Evolutionary conservation across 2,113 vertebrate genomes (phyloP).

Genomic region (Pterophyllum scalare): DNA sequence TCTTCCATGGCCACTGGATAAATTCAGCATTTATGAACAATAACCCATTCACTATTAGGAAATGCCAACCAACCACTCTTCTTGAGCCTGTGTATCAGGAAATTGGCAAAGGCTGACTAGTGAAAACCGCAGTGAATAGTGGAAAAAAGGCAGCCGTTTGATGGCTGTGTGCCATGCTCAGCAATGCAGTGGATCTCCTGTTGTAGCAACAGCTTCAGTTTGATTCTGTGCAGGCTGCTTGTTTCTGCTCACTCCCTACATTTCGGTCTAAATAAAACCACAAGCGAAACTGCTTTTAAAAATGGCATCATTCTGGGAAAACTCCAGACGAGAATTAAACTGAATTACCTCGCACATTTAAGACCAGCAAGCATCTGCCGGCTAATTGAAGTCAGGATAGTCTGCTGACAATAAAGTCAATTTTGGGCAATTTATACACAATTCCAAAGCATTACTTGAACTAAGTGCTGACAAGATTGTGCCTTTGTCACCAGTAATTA

Average conservation of each 20-base stretch:
- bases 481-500: slow-evolving; percentile 24
- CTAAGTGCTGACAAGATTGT: slow-evolving; percentile 10
- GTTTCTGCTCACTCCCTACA: slow-evolving; percentile 24
- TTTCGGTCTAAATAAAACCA: slow-evolving; percentile 29
- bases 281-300: slow-evolving; percentile 18
- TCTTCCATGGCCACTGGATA: slow-evolving; percentile 41
- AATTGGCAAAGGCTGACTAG: slow-evolving; percentile 58
- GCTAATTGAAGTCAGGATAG: slow-evolving; percentile 18
- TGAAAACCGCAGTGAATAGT: slow-evolving; percentile 65
- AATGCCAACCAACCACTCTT: slow-evolving; percentile 32
- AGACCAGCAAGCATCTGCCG: slow-evolving; percentile 31
- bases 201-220: slow-evolving; percentile 40
- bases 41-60: slow-evolving; percentile 48
- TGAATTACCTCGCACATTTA: slow-evolving; percentile 11
- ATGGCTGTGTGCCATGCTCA: slow-evolving; percentile 45
- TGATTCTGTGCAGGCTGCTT: slow-evolving; percentile 43
- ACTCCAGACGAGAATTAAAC: background rate
- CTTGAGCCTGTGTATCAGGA: slow-evolving; percentile 41
- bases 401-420: background rate
- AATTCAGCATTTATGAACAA: slow-evolving; percentile 58
- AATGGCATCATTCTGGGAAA: slow-evolving; percentile 27
- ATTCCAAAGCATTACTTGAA: background rate
- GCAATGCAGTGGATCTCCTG: slow-evolving; percentile 30
- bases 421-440: slow-evolving; percentile 32
- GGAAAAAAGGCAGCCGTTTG: slow-evolving; percentile 34